A percentile compares a stretch with the other conserved stretches of the same genome.
Evolutionary conservation across 1,140 invertebrate species (phyloP).

Genomic region (Hyles vespertilio): DNA sequence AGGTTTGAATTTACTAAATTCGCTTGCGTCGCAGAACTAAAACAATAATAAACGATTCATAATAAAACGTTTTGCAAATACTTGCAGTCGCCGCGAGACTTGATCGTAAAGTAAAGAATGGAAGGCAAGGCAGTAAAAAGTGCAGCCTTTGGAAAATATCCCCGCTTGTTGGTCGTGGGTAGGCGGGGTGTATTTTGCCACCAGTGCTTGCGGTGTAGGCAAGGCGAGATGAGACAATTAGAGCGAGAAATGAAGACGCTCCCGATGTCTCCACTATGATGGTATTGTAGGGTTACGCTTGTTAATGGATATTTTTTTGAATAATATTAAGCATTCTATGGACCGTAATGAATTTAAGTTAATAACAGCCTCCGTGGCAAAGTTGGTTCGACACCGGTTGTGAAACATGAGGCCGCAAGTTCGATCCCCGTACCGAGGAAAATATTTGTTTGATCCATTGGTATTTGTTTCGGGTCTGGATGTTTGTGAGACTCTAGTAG

Average conservation of each 20-base stretch:
- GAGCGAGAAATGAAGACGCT: conserved; percentile 40
- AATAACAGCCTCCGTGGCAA: no score
- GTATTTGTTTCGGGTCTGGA: no score
- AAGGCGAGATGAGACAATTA: conserved; percentile 38
- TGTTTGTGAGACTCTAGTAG: no score
- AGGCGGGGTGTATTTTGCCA: conserved; percentile 17
- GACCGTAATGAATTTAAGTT: no score
- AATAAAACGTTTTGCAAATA: conserved; percentile 11
- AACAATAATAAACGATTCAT: no score
- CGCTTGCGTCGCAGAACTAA: not conserved
- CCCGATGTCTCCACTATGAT: conserved; percentile 10
- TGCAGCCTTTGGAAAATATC: conserved; percentile 66
- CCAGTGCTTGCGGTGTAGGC: conserved; percentile 20
- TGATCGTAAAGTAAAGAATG: conserved; percentile 57
- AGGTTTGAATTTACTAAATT: not conserved
- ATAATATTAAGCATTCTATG: no score
- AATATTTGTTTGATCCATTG: no score
- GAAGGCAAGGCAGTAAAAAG: conserved; percentile 57
- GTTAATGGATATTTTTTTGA: no score
- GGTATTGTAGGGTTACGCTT: not conserved
- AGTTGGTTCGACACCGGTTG: no score
- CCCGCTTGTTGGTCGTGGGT: conserved; percentile 35
- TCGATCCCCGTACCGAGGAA: no score
- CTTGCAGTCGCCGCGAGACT: conserved; percentile 51
- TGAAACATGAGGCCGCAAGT: no score